phyloP scores from a whole-genome alignment of 2,797 vertebrate species.

The Siniperca undulata region DNA sequence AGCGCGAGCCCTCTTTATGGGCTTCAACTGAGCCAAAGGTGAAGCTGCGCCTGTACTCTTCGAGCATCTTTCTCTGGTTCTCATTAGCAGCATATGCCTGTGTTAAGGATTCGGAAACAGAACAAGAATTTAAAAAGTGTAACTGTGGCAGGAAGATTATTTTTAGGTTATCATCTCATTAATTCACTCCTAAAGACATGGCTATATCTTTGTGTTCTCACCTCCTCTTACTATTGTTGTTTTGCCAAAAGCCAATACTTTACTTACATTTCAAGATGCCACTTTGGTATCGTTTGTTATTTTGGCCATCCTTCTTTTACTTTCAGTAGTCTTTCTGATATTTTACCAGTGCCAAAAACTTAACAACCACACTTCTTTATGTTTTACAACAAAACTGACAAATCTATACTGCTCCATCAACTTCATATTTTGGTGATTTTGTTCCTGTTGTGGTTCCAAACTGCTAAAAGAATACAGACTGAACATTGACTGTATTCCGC shows the following conservation, averaged over 20 bases:
- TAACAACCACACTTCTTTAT: neutral
- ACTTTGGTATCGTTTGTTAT: neutral
- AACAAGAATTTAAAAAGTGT: neutral
- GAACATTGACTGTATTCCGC: neutral
- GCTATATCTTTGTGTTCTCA: neutral
- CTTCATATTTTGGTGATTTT: neutral
- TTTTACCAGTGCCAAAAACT: neutral
- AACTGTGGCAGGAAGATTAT: neutral
- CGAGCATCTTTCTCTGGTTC: conserved; percentile 90
- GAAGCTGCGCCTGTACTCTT: conserved; percentile 90
- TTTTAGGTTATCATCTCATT: neutral
- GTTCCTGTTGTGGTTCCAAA: neutral
- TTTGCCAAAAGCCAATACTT: neutral
- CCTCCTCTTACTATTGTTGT: neutral
- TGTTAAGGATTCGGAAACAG: conserved; percentile 18
- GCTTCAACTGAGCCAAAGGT: conserved; percentile 90
- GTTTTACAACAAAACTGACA: neutral
- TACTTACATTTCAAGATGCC: neutral
- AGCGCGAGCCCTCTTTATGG: conserved; percentile 93
- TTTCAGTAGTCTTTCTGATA: neutral
- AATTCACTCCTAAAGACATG: neutral
- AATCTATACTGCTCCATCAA: neutral
- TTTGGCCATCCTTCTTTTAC: neutral
- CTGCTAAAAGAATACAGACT: neutral
- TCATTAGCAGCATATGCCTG: conserved; percentile 89